Evolutionary conservation across 2,113 vertebrate species (phyloP).

Genomic region (Pantherophis guttatus): DNA sequence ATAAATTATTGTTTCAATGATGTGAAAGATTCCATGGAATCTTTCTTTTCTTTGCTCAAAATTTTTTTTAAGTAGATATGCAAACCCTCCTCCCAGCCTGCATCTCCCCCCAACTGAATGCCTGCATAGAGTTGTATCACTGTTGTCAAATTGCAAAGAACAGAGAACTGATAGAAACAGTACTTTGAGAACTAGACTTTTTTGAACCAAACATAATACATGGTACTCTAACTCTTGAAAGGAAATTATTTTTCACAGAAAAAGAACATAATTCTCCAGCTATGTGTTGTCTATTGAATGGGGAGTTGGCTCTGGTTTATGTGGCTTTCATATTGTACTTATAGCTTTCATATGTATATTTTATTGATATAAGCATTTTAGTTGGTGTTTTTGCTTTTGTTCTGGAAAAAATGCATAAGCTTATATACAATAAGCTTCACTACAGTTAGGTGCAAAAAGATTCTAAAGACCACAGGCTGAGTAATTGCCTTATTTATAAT

Average conservation of each 20-base stretch:
- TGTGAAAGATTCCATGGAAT: slow-evolving; percentile 55
- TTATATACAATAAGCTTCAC: neutral
- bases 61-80: slow-evolving; percentile 39
- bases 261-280: neutral
- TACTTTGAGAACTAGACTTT: neutral
- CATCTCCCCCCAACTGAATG: neutral
- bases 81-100: neutral
- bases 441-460: neutral
- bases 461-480: neutral
- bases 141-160: neutral
- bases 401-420: neutral
- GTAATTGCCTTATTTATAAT: neutral
- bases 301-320: neutral
- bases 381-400: neutral
- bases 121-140: neutral
- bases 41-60: slow-evolving; percentile 50
- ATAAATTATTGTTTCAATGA: slow-evolving; percentile 87
- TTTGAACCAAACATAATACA: neutral
- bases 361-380: neutral
- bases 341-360: neutral
- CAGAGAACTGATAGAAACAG: neutral
- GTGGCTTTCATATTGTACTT: neutral
- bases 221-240: neutral
- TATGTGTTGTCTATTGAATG: neutral
- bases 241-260: neutral